Base-by-base conservation (phyloP, 2,797 vertebrate genomes). In the Coluber constrictor region DNA sequence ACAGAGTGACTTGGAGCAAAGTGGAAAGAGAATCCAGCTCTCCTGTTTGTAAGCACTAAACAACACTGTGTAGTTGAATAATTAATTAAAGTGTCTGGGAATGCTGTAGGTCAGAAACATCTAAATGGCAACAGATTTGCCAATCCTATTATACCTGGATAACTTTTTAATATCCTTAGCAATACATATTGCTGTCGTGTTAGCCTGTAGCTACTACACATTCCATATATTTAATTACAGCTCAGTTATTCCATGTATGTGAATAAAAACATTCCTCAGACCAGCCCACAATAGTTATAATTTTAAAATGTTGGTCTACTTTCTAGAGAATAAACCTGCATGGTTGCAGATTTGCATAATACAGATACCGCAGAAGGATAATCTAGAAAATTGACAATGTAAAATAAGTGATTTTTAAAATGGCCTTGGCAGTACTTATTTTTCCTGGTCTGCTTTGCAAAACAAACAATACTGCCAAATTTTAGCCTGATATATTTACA, bases 211-310 rank as follows among this genome's bases (percentile, higher is more conserved):
- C 43, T 11, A 59, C 18, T 47, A 63, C 74, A 70, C 51, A 66
- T 93, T 87, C 88, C 55, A 43, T 54, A 70, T 70, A 57, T 93
- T 90, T 87, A 93, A 90, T 87, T 87, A 32, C 27, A 57, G 74
- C 59, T 90, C 83, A 92, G n/a, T 60, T 32, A 87, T 86, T 93
- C n/a, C 32, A 59, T 66, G 29, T 59, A 43, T 59, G 70, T 87
- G 66, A 87, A 70, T 90, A 86, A 74, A 93, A 93, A 90, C 89
- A 93, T 90, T 90, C 54, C 61, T 70, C 51, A 63, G 74, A 60
- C n/a, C n/a, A 86, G 20, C 59, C 70, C 74, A 66, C 16, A 56
- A 70, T 90, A 87, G n/a, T 61, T 32, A 11, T 47, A 54, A 56
- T 27, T 87, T 63, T 51, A 20, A 54, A 70, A 10, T 15, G 10